Percentiles rank a stretch among this genome's conserved stretches.
These are phyloP conservation scores for Myotis planiceps DNA, from an alignment of 2,797 vertebrate genomes.

Conservation along the genomic window DNA sequence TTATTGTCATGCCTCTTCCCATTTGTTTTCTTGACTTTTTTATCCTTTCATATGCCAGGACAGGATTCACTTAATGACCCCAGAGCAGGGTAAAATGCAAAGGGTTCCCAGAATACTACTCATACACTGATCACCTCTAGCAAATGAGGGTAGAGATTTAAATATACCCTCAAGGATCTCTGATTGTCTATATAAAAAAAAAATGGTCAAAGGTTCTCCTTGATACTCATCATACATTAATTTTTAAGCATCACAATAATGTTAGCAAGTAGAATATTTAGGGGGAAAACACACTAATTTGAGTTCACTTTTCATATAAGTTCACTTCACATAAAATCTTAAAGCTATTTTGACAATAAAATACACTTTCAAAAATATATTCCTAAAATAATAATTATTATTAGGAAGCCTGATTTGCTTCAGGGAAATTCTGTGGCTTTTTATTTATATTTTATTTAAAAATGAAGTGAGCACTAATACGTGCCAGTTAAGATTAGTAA, in stretches of 20 bases:
- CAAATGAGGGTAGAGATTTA: not conserved
- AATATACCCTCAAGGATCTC: not conserved
- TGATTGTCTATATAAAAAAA: not conserved
- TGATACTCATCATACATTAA: not conserved
- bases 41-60: not conserved
- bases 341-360: slow-evolving; percentile 34
- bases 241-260: not conserved
- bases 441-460: not conserved
- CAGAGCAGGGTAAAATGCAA: not conserved
- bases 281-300: not conserved
- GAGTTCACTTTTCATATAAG: not conserved
- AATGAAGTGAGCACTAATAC: not conserved
- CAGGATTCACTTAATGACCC: not conserved
- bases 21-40: not conserved
- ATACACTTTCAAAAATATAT: not conserved
- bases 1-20: slow-evolving; percentile 51
- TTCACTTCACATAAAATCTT: slow-evolving; percentile 24
- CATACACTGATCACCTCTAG: not conserved
- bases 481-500: not conserved
- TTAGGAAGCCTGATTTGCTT: not conserved
- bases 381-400: not conserved
- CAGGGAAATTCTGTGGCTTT: not conserved
- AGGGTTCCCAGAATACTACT: not conserved
- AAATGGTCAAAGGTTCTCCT: not conserved
- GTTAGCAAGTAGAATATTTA: not conserved